Conservation (phyloP, 1,140 invertebrate genomes). For the Rhagoletis pomonella region DNA sequence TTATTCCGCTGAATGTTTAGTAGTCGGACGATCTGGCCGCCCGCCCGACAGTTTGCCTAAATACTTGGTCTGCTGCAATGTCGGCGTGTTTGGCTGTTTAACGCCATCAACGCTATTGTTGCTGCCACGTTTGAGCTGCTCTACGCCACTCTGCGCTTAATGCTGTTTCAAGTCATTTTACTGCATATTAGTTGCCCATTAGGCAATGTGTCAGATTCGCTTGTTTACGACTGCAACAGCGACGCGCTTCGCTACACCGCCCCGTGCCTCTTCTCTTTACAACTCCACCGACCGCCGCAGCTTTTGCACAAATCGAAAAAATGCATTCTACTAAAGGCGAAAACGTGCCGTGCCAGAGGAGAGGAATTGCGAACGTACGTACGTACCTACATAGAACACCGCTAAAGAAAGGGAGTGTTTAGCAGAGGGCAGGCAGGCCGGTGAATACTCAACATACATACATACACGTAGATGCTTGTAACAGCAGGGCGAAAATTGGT, state of each 20-base stretch:
- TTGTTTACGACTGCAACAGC: conserved; percentile 20
- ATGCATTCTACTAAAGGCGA: conserved; percentile 13
- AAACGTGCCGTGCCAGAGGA: conserved; percentile 17
- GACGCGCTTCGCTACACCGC: too few relatives aligned
- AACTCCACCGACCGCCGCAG: background rate
- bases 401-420: conserved; percentile 42
- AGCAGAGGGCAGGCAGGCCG: background rate
- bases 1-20: background rate
- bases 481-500: conserved; percentile 45
- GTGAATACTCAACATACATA: background rate
- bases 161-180: conserved; percentile 41
- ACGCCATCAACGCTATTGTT: conserved; percentile 21
- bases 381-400: background rate
- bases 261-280: background rate
- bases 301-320: background rate
- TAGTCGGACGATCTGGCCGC: background rate
- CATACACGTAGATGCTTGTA: background rate
- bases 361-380: background rate
- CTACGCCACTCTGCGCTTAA: background rate
- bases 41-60: background rate
- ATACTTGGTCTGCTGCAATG: background rate
- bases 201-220: conserved; percentile 52
- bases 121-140: background rate
- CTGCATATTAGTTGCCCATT: conserved; percentile 53
- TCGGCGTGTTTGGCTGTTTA: conserved; percentile 21